Conservation (phyloP, 1,140 invertebrate species). For the Euura lappo region DNA sequence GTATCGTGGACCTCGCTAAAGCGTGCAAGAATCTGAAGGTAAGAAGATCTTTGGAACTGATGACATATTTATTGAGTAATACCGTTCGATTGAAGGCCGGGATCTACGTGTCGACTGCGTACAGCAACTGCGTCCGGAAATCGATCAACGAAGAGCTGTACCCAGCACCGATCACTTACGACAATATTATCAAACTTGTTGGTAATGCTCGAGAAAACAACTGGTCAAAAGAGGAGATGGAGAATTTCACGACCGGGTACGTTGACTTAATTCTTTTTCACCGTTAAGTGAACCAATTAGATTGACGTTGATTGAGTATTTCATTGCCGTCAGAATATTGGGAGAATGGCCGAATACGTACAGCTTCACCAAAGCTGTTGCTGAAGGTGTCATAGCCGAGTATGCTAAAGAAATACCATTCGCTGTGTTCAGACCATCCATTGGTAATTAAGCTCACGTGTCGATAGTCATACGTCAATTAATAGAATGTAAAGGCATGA, state of each 20-base stretch:
- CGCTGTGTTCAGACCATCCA: conserved; percentile 70
- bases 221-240: conserved; percentile 9
- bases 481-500: not conserved
- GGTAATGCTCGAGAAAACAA: conserved; percentile 14
- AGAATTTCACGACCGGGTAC: not conserved
- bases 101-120: conserved; percentile 61
- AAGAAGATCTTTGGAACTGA: not conserved
- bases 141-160: conserved; percentile 24
- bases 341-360: conserved; percentile 63
- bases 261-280: not conserved
- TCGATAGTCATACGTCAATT: too few species aligned
- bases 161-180: conserved; percentile 2
- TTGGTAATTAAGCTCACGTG: conserved; percentile 43
- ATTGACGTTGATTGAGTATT: too few species aligned
- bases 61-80: not conserved
- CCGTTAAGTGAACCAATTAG: too few species aligned
- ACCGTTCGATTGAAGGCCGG: conserved; percentile 36
- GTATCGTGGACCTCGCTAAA: conserved; percentile 58
- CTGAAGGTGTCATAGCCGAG: conserved; percentile 56
- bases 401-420: conserved; percentile 59
- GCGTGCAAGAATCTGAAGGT: conserved; percentile 60
- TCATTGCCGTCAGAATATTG: conserved; percentile 43
- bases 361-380: conserved; percentile 63
- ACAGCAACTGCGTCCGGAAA: conserved; percentile 42
- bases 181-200: conserved; percentile 16